These are phyloP conservation scores for Eumacrocentrus americanus DNA, from an alignment of 2,888 invertebrate species.

Conservation along the genomic window DNA sequence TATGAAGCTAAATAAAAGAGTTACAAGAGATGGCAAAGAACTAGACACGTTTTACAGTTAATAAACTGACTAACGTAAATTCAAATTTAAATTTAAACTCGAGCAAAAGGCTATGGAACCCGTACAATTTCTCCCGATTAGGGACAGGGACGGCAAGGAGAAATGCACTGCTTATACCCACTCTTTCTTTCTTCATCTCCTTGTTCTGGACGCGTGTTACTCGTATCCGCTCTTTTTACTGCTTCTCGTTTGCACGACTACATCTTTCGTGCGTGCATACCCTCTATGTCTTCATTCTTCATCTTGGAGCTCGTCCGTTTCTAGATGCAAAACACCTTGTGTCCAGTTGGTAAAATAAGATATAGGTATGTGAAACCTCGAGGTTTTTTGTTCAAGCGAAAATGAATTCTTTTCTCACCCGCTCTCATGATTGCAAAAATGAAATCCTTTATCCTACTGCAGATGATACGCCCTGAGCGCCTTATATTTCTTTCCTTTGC, in stretches of 20 bases:
- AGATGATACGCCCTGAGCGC: conserved; percentile 16
- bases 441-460: conserved; percentile 22
- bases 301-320: conserved; percentile 2
- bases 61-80: conserved; percentile 43
- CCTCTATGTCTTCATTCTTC: conserved; percentile 24
- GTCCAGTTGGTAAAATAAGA: neutral
- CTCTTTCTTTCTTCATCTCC: conserved; percentile 21
- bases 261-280: neutral
- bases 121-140: conserved; percentile 17
- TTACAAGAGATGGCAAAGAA: neutral
- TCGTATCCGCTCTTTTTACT: conserved; percentile 15
- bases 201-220: conserved; percentile 19
- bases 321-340: neutral
- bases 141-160: neutral
- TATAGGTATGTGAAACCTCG: neutral
- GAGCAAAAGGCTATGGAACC: conserved; percentile 13
- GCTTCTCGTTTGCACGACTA: conserved; percentile 13
- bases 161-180: conserved; percentile 23
- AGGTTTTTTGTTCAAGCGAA: conserved; percentile 14
- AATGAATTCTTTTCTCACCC: conserved; percentile 19
- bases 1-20: neutral
- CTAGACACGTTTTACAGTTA: conserved; percentile 29
- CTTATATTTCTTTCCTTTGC: neutral
- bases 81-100: conserved; percentile 43
- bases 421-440: conserved; percentile 12